A percentile compares a stretch with the other conserved stretches of the same genome.
phyloP scores from a whole-genome alignment of 2,797 vertebrate species.

The Lagodon rhomboides region DNA sequence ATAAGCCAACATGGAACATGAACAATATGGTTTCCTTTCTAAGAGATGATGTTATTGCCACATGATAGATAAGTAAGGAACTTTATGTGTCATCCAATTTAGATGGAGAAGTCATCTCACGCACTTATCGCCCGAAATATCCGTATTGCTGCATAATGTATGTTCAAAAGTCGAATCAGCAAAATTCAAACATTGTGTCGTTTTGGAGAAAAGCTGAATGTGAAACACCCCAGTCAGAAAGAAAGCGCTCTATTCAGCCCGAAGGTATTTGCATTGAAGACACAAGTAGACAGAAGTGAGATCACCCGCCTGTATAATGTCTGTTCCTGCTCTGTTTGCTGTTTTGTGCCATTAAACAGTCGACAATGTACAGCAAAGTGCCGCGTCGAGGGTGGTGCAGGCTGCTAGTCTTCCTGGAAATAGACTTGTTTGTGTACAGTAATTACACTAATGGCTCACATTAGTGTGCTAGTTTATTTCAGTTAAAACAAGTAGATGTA shows the following conservation, averaged over 20 bases:
- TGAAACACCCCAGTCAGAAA: background rate
- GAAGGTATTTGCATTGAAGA: conserved; percentile 15
- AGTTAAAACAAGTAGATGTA: conserved; percentile 3
- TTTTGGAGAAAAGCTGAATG: conserved; percentile 7
- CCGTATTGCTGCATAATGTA: background rate
- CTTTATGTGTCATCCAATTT: background rate
- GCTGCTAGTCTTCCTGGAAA: conserved; percentile 9
- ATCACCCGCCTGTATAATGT: conserved; percentile 24
- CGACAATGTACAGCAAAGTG: conserved; percentile 6
- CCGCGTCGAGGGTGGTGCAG: background rate
- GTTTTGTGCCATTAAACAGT: conserved; percentile 32
- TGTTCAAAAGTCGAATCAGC: background rate
- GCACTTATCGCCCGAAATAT: background rate
- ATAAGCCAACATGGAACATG: background rate
- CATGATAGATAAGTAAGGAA: background rate
- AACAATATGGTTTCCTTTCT: background rate
- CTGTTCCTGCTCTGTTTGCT: conserved; percentile 13
- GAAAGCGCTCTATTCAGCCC: background rate
- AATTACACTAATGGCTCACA: conserved; percentile 35
- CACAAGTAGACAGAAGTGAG: conserved; percentile 21
- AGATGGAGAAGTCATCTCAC: background rate
- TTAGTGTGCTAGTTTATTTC: conserved; percentile 22
- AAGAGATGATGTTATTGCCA: background rate
- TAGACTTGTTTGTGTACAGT: conserved; percentile 32
- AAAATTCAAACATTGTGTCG: background rate